phyloP scores from a whole-genome alignment of 2,797 vertebrate genomes.

The Chiroxiphia lanceolata region DNA sequence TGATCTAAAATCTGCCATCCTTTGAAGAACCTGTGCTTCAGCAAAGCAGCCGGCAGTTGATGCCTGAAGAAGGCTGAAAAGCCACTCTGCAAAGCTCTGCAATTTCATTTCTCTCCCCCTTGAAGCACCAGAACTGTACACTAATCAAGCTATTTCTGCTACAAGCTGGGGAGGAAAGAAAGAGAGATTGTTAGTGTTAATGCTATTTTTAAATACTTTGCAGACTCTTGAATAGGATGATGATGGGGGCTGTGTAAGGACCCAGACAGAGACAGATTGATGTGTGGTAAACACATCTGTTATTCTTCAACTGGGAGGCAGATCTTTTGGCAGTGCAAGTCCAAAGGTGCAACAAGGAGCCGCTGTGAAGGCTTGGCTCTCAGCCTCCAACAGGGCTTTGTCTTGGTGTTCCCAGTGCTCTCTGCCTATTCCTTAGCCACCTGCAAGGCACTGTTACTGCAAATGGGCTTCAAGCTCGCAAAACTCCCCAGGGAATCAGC shows the following conservation, averaged over 20 bases:
- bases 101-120: conserved; percentile 50
- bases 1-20: conserved; percentile 42
- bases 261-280: conserved; percentile 59
- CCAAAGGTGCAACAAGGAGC: background rate
- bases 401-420: background rate
- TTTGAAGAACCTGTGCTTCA: conserved; percentile 53
- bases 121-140: conserved; percentile 52
- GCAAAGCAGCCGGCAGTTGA: conserved; percentile 2
- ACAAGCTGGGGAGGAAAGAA: conserved; percentile 53
- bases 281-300: conserved; percentile 46
- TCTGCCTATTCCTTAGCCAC: background rate
- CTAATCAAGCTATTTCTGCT: conserved; percentile 73
- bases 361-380: rapidly evolving
- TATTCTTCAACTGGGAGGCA: background rate
- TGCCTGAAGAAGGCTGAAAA: conserved; percentile 57
- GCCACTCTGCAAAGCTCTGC: conserved; percentile 50
- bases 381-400: rapidly evolving
- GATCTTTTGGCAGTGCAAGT: background rate
- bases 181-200: conserved; percentile 63
- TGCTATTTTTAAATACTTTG: conserved; percentile 72
- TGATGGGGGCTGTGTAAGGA: conserved; percentile 37
- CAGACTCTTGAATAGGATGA: conserved; percentile 58
- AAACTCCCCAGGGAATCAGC: rapidly evolving
- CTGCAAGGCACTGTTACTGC: background rate
- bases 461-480: background rate